phyloP scores from a whole-genome alignment of 2,113 vertebrate genomes.

The human (Homo sapiens) region GRCh38 chrX:8266501-8267000 shows the following conservation, averaged over 20 bases:
- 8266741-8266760: background rate
- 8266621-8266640: background rate
- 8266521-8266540: background rate
- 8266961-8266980: background rate
- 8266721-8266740: background rate
- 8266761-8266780: background rate
- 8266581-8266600: background rate
- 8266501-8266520: background rate
- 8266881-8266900: background rate
- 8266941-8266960: background rate
- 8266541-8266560: background rate
- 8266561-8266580: background rate
- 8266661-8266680: background rate
- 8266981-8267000: background rate
- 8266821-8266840: background rate
- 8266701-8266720: accelerated
- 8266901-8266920: background rate
- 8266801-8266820: background rate
- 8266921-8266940: background rate
- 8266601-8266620: background rate
- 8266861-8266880: background rate
- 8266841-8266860: background rate
- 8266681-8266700: no score
- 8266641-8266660: no score
- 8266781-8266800: background rate